phyloP scores from a whole-genome alignment of 2,113 vertebrate genomes.

The Australoheros scitulus region DNA sequence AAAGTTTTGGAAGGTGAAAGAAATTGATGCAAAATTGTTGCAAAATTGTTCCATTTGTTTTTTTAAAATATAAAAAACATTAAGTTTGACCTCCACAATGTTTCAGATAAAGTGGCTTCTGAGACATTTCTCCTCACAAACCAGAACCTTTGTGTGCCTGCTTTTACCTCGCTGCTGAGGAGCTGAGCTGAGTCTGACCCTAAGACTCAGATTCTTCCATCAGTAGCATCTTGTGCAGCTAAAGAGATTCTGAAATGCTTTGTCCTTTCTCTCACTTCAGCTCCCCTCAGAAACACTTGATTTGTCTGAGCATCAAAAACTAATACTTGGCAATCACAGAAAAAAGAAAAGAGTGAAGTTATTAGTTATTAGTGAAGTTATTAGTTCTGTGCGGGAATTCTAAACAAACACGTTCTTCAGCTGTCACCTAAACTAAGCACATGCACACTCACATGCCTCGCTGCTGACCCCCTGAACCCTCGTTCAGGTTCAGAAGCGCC shows the following conservation, averaged over 20 bases:
- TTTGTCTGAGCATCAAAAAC: neutral
- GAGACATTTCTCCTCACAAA: neutral
- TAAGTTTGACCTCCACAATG: neutral
- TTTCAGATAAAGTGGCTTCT: neutral
- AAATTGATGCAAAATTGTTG: neutral
- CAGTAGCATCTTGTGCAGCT: neutral
- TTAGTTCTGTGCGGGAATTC: neutral
- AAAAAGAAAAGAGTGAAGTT: neutral
- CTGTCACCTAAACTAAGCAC: neutral
- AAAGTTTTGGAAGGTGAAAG: neutral
- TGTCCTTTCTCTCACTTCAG: neutral
- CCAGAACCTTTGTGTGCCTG: neutral
- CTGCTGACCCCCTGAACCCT: neutral
- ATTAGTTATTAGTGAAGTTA: no score
- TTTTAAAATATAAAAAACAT: neutral
- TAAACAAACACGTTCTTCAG: neutral
- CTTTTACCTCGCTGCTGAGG: neutral
- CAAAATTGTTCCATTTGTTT: neutral
- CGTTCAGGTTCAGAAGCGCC: neutral
- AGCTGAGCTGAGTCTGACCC: neutral
- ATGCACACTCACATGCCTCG: neutral
- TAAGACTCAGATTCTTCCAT: neutral
- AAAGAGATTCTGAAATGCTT: neutral
- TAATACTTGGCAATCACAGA: accelerated
- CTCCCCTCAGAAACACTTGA: neutral